Evolutionary conservation across 2,888 invertebrate species (phyloP), one percentile per base, ranked within the genome.

Genomic region (Tethea ocularis): DNA sequence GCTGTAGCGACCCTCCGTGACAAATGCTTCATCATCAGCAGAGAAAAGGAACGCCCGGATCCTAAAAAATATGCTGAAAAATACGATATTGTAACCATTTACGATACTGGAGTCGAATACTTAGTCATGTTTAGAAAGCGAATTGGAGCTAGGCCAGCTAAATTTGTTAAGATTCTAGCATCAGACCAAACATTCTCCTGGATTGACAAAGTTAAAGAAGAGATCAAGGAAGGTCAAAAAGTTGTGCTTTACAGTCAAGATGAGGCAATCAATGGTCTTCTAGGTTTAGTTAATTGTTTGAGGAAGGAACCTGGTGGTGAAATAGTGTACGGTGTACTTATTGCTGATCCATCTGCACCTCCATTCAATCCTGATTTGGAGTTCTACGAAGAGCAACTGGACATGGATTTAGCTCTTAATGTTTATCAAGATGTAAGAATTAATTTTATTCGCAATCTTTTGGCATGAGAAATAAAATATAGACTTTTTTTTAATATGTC

Each of bases 211-310:
- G 80, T 80, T 65, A 94, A 86, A 68, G 92, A 93, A 59, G 89
- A 93, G 51, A 73, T 85, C 0, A 86, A 88, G 59, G 84, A 85
- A 33, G 86, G 87, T 0, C 87, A 90, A 15, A 94, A 94, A 73
- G 84, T 96, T 1, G 89, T 96, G 0, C 80, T 98, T 0, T 94
- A 96, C 20, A 91, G 95, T 1, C 94, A 96, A 81, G 94, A 95
- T 66, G 95, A 96, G 59, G 91, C 93, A 2, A 88, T 95, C 8
- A 97, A 94, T 79, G 99, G 99, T 15, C 91, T 98, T 0, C 82
- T 98, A 23, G 99, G 99, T n/a, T 88, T 99, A 58, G 95, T 97
- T 0, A 98, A 98, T 74, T 98, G 98, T 83, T 83, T 99, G 29
- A 94, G 96, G 61, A 96, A 94, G 72, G 98, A 98, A 78, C 95